Evolutionary conservation across 2,888 invertebrate genomes (phyloP).

Genomic region (Epinotia nisella): DNA sequence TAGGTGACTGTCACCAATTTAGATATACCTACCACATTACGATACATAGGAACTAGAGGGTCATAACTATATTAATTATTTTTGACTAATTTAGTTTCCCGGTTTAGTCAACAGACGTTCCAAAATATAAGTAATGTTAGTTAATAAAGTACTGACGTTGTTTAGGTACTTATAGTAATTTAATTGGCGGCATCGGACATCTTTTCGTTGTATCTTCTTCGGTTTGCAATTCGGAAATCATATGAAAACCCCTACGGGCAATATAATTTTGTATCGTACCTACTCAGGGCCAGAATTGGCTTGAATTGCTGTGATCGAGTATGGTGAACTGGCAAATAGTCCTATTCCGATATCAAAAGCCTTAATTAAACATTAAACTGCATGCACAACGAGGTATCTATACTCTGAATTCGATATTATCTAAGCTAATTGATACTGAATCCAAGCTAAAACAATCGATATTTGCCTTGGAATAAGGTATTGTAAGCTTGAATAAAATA

Average conservation of each 20-base stretch:
- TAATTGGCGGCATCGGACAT: background rate
- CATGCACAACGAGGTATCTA: background rate
- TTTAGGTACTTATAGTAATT: no score
- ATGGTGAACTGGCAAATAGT: background rate
- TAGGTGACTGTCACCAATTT: background rate
- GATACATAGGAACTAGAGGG: background rate
- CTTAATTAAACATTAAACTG: constrained; percentile 7
- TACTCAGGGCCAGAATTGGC: background rate
- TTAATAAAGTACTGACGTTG: no score
- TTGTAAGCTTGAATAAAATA: background rate
- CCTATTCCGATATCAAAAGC: constrained; percentile 26
- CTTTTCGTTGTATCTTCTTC: background rate
- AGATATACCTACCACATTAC: background rate
- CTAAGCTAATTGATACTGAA: constrained; percentile 20
- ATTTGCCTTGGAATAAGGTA: background rate
- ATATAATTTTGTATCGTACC: background rate
- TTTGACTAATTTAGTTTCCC: no score
- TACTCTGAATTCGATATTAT: background rate
- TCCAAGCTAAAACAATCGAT: constrained; percentile 1
- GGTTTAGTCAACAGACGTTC: no score
- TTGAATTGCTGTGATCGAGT: constrained; percentile 1
- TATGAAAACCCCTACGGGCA: background rate
- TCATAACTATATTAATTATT: no score
- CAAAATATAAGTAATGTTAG: no score
- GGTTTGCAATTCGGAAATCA: background rate